phyloP scores from a whole-genome alignment of 2,797 vertebrate species.

The Chrosomus eos region DNA sequence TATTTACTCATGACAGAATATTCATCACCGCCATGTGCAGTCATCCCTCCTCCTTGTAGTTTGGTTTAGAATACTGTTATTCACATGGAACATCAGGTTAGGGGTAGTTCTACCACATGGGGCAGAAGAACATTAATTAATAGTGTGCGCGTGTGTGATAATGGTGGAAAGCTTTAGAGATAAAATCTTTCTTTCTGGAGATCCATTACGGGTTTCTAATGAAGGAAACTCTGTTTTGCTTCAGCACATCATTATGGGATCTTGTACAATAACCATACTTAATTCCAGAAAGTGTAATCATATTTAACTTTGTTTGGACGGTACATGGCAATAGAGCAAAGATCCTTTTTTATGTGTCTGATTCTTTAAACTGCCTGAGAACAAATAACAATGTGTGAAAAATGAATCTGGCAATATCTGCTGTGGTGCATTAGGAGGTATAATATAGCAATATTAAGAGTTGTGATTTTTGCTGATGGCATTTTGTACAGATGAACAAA shows the following conservation, averaged over 20 bases:
- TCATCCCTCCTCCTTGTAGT: not conserved
- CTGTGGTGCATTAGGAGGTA: not conserved
- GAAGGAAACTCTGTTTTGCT: constrained; percentile 4
- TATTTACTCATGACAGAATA: not conserved
- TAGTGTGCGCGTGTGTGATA: constrained; percentile 2
- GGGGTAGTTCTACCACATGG: constrained; percentile 40
- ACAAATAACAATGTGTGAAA: not conserved
- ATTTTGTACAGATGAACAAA: constrained; percentile 3
- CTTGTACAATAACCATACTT: not conserved
- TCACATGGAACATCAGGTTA: not conserved
- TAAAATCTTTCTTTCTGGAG: not conserved
- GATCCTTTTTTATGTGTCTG: not conserved
- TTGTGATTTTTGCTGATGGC: not conserved
- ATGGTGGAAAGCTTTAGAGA: constrained; percentile 1
- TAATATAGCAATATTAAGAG: not conserved
- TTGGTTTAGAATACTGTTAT: constrained; percentile 17
- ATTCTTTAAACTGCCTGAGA: not conserved
- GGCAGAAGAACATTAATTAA: constrained; percentile 53
- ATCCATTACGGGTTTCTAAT: constrained; percentile 14
- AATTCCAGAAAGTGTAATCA: not conserved
- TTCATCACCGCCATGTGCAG: constrained; percentile 7
- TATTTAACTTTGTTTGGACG: not conserved
- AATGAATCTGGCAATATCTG: not conserved
- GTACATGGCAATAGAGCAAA: not conserved
- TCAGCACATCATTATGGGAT: not conserved